phyloP scores from a whole-genome alignment of 1,140 invertebrate genomes.

The Drosophila navojoa region DNA sequence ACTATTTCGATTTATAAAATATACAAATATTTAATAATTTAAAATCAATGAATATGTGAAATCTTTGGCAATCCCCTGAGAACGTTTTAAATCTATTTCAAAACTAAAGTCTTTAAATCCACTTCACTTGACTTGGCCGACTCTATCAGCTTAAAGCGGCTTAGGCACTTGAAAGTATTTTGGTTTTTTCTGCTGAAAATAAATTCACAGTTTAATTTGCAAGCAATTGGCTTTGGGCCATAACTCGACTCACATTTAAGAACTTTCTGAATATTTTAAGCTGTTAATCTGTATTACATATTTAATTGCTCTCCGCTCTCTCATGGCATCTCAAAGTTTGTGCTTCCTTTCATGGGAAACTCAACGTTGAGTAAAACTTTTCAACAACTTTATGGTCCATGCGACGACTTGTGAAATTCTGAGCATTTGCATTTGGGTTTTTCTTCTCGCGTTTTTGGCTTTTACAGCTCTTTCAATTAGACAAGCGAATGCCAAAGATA shows the following conservation, averaged over 20 bases:
- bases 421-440: slow-evolving; percentile 6
- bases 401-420: slow-evolving; percentile 21
- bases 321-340: slow-evolving; percentile 30
- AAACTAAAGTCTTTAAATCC: too few species aligned
- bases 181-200: background rate
- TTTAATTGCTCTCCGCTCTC: slow-evolving; percentile 37
- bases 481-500: slow-evolving; percentile 8
- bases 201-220: slow-evolving; percentile 6
- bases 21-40: too few species aligned
- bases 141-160: background rate
- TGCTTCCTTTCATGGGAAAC: background rate
- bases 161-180: slow-evolving; percentile 2
- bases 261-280: slow-evolving; percentile 40
- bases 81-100: too few species aligned
- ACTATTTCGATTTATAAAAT: too few species aligned
- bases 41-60: too few species aligned
- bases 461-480: slow-evolving; percentile 37
- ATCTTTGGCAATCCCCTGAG: too few species aligned
- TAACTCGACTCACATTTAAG: slow-evolving; percentile 1
- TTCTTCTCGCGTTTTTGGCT: background rate
- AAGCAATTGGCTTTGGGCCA: slow-evolving; percentile 1
- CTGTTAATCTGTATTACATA: slow-evolving; percentile 42
- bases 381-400: slow-evolving; percentile 45
- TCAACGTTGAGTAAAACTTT: slow-evolving; percentile 29
- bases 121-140: background rate